Percentiles rank a stretch among this genome's conserved stretches.
phyloP scores from a whole-genome alignment of 2,888 invertebrate species.

The Agrotis ipsilon region DNA sequence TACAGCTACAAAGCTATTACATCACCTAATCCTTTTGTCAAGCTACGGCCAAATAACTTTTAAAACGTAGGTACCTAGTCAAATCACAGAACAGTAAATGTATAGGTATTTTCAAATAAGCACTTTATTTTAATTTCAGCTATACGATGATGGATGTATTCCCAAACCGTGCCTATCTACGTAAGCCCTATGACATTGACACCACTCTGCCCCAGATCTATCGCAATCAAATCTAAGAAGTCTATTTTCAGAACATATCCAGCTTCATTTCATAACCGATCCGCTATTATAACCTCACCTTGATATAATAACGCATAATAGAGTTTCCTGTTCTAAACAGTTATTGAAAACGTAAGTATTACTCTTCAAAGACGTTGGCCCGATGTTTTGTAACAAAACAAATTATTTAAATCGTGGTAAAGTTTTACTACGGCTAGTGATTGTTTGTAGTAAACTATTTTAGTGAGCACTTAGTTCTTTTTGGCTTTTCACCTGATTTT shows the following conservation, averaged over 20 bases:
- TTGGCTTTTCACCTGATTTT: slow-evolving; percentile 28
- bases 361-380: slow-evolving; percentile 43
- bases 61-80: no score
- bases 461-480: slow-evolving; percentile 27
- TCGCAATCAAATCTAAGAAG: slow-evolving; percentile 27
- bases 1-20: not conserved
- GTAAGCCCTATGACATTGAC: slow-evolving; percentile 22
- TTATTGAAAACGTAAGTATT: slow-evolving; percentile 47
- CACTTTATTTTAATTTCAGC: not conserved
- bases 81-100: no score
- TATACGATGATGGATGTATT: not conserved
- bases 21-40: not conserved
- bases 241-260: slow-evolving; percentile 48
- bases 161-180: slow-evolving; percentile 3
- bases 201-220: slow-evolving; percentile 31
- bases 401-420: slow-evolving; percentile 35
- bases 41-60: not conserved
- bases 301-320: slow-evolving; percentile 50
- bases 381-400: slow-evolving; percentile 53
- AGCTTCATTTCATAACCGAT: slow-evolving; percentile 50
- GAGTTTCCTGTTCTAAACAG: slow-evolving; percentile 50
- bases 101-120: no score
- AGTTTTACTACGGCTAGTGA: slow-evolving; percentile 43
- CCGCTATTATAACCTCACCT: slow-evolving; percentile 51
- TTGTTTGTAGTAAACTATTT: slow-evolving; percentile 52